A percentile compares a stretch with the other conserved stretches of the same genome.
Evolutionary conservation across 2,888 invertebrate genomes (phyloP).

Genomic region (Sipunculus nudus): DNA sequence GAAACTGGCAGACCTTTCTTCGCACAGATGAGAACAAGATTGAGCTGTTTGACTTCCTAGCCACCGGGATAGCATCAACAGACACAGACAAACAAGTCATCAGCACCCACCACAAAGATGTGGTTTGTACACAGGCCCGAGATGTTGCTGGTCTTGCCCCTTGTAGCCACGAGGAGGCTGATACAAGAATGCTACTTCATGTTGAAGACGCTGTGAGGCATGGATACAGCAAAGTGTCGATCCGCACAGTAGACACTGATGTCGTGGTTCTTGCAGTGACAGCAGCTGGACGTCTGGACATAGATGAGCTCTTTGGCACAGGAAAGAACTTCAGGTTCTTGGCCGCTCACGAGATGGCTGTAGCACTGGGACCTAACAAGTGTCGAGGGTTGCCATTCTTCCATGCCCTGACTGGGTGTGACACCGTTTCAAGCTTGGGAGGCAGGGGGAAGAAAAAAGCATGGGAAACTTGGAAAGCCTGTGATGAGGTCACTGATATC

Average conservation of each 20-base stretch:
- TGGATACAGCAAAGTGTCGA: slow-evolving; percentile 13
- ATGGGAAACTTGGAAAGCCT: slow-evolving; percentile 15
- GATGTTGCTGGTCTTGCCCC: slow-evolving; percentile 1
- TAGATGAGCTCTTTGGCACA: slow-evolving; percentile 31
- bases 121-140: slow-evolving; percentile 7
- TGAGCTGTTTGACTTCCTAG: slow-evolving; percentile 24
- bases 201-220: slow-evolving; percentile 18
- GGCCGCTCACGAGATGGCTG: slow-evolving; percentile 29
- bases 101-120: slow-evolving; percentile 10
- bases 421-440: slow-evolving; percentile 25
- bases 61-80: background rate
- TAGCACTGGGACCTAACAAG: slow-evolving; percentile 17
- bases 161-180: slow-evolving; percentile 28
- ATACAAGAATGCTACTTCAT: slow-evolving; percentile 31
- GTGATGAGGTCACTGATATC: too few species aligned
- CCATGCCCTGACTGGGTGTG: slow-evolving; percentile 37
- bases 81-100: slow-evolving; percentile 15
- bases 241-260: slow-evolving; percentile 37
- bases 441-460: slow-evolving; percentile 9
- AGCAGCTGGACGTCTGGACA: slow-evolving; percentile 1
- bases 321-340: slow-evolving; percentile 30
- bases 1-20: slow-evolving; percentile 29
- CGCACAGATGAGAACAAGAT: slow-evolving; percentile 13
- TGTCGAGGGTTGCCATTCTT: slow-evolving; percentile 22
- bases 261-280: slow-evolving; percentile 30